Evolutionary conservation across 2,113 vertebrate species (phyloP).

Genomic region (Anser brachyrhynchus): DNA sequence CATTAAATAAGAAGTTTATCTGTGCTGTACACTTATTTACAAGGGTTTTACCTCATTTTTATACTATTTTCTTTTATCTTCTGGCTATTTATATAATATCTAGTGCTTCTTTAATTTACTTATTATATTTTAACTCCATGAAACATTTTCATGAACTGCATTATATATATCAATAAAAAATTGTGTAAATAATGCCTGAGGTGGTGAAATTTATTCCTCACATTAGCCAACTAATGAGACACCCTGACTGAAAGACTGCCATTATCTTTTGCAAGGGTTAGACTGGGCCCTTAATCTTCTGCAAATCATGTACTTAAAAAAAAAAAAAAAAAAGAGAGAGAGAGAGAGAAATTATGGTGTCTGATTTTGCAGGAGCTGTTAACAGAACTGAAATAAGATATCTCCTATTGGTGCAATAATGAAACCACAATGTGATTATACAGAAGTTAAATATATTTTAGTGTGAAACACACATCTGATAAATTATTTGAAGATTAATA

Average conservation of each 20-base stretch:
- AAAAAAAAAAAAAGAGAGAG: neutral
- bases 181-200: neutral
- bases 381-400: constrained; percentile 70
- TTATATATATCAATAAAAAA: neutral
- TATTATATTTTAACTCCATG: neutral
- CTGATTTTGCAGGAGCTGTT: constrained; percentile 42
- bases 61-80: neutral
- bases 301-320: neutral
- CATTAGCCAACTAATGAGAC: constrained; percentile 43
- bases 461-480: constrained; percentile 67
- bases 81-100: neutral
- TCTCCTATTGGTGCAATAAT: constrained; percentile 53
- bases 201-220: constrained; percentile 9
- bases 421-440: constrained; percentile 67
- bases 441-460: constrained; percentile 35
- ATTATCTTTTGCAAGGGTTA: neutral
- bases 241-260: neutral
- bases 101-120: neutral
- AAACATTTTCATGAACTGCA: neutral
- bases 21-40: neutral
- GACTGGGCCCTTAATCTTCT: neutral
- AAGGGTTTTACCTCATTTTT: neutral
- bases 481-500: constrained; percentile 77
- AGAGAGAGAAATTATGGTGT: neutral
- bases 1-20: neutral